Evolutionary conservation across 2,113 vertebrate species (phyloP), one percentile per base, ranked within the genome.

Genomic region (Cacatua alba): DNA sequence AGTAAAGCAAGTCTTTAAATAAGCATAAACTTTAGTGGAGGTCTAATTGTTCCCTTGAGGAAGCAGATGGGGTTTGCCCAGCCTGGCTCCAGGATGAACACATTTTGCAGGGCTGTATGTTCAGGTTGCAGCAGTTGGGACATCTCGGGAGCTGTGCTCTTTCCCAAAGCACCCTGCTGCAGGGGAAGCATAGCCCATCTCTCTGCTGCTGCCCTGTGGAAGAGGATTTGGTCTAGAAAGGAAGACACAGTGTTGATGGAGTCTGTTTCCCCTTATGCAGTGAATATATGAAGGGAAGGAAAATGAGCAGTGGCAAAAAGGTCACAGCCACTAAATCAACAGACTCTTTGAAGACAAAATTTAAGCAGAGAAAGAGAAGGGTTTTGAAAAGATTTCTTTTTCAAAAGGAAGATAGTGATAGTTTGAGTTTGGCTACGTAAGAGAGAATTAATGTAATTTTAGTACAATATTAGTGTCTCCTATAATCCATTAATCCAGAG

Each of bases 161-260:
- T 46, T 13, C 37, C 26, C 2, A 3, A 16, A 64, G 63, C 49
- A 35, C 29, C 39, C 48, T n/a, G n/a, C 53, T 37, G 49, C 55
- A 12, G 14, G 2, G 20, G 12, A 64, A 52, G 41, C 44, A 44
- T 1, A 18, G 75, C 33, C 23, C 5, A 0, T 25, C 41, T 43
- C 31, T 14, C 24, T 64, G 33, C 71, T 72, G 55, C 68, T 88
- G 52, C 46, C 28, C 33, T 5, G 2, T 6, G 7, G 41, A 49
- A 67, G 23, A 74, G 39, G 70, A 3, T 31, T 69, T 62, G 53
- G 21, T 39, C 53, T 53, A 24, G 25, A n/a, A 24, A 64, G 49
- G 43, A 67, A 44, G 35, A 41, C 13, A 13, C 0, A 0, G 7
- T 39, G 21, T 28, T 67, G 59, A 41, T 3, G 7, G 69, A n/a